Evolutionary conservation across 2,888 invertebrate genomes (phyloP).

Genomic region (Phyto melanocephala): DNA sequence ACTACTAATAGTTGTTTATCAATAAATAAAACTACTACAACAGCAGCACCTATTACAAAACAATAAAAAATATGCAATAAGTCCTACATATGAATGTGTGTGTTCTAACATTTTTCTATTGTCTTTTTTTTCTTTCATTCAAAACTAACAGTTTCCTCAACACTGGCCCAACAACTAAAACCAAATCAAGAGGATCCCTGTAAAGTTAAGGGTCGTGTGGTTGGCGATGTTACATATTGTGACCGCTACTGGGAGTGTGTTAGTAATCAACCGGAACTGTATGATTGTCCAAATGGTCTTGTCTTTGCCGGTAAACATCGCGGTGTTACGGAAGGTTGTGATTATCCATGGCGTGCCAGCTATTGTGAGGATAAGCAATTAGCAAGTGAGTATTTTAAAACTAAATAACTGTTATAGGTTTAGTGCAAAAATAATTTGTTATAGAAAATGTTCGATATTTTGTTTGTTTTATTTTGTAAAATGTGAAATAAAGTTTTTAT

Average conservation of each 20-base stretch:
- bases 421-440: too few species aligned
- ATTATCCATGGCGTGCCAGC: constrained; percentile 93
- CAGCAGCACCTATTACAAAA: background rate
- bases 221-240: constrained; percentile 89
- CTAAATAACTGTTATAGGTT: background rate
- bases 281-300: constrained; percentile 93
- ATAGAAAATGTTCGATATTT: background rate
- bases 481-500: too few species aligned
- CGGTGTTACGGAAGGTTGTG: constrained; percentile 93
- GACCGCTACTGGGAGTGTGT: constrained; percentile 91
- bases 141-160: constrained; percentile 49
- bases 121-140: constrained; percentile 13
- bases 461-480: background rate
- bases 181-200: constrained; percentile 86
- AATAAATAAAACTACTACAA: background rate
- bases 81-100: too few species aligned
- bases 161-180: constrained; percentile 70
- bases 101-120: constrained; percentile 5
- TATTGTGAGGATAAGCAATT: constrained; percentile 91
- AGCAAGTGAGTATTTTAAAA: constrained; percentile 81
- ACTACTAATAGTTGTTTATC: too few species aligned
- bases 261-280: constrained; percentile 88
- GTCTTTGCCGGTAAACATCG: constrained; percentile 93
- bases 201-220: constrained; percentile 87
- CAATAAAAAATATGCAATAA: too few species aligned